A percentile compares a stretch with the other conserved stretches of the same genome.
Evolutionary conservation across 2,888 invertebrate genomes (phyloP).

Genomic region (Amblyjoppa proteus): DNA sequence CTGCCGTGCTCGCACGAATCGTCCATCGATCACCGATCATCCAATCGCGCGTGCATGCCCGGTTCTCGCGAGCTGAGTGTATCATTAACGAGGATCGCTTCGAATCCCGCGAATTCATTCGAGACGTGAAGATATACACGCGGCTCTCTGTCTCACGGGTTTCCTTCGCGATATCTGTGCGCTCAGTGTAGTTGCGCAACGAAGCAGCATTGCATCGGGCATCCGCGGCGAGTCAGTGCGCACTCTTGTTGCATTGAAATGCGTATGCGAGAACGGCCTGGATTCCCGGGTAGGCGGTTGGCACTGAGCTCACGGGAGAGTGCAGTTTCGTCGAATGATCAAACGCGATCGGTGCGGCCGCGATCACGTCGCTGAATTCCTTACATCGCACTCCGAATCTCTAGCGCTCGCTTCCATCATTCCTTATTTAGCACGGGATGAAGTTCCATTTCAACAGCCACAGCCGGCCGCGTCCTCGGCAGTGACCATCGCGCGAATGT

Average conservation of each 20-base stretch:
- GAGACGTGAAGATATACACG: background rate
- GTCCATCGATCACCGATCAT: conserved; percentile 19
- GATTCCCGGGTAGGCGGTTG: background rate
- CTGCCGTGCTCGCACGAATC: conserved; percentile 11
- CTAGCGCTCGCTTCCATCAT: conserved; percentile 13
- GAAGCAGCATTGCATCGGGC: background rate
- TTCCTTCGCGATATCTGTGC: background rate
- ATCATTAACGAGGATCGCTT: conserved; percentile 26
- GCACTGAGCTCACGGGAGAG: background rate
- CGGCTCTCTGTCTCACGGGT: background rate
- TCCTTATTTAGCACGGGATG: conserved; percentile 39
- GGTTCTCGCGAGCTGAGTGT: conserved; percentile 7
- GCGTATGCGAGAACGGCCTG: conserved; percentile 5
- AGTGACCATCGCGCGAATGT: conserved; percentile 33
- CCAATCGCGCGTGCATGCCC: conserved; percentile 19
- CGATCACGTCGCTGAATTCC: conserved; percentile 48
- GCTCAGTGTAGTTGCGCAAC: conserved; percentile 8
- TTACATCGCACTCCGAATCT: conserved; percentile 7
- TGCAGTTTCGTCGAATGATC: conserved; percentile 24
- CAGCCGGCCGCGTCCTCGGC: conserved; percentile 10
- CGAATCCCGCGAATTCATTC: conserved; percentile 20
- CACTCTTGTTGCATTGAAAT: conserved; percentile 3
- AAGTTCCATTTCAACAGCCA: conserved; percentile 37
- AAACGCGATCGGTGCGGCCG: conserved; percentile 35
- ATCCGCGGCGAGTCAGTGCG: conserved; percentile 1